Percentiles rank a stretch among this genome's conserved stretches.
phyloP scores from a whole-genome alignment of 2,797 vertebrate species.

The Natrix natrix region DNA sequence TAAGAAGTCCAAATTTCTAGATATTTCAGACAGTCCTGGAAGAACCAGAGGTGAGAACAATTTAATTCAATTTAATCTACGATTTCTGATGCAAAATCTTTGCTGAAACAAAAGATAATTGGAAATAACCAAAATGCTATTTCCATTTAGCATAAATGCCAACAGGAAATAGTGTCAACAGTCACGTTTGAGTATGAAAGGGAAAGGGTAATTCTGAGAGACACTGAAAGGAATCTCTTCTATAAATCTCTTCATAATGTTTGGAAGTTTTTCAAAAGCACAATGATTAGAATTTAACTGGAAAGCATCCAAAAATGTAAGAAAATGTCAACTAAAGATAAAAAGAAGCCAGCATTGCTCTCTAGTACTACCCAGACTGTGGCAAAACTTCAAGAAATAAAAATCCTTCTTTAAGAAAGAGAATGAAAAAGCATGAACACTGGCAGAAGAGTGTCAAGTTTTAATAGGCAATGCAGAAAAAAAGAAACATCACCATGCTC shows the following conservation, averaged over 20 bases:
- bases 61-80: neutral
- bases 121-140: neutral
- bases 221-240: neutral
- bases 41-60: neutral
- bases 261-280: neutral
- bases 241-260: neutral
- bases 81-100: neutral
- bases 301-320: neutral
- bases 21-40: neutral
- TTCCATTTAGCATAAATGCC: neutral
- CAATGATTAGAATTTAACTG: neutral
- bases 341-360: neutral
- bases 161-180: neutral
- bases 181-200: neutral
- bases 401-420: neutral
- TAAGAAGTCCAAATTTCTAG: neutral
- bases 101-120: neutral
- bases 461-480: neutral
- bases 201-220: neutral
- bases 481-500: neutral
- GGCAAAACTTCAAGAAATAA: neutral
- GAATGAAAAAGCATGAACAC: neutral
- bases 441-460: neutral
- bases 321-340: neutral
- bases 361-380: neutral